Conservation (phyloP, 2,113 vertebrate species). For the Nibea albiflora region DNA sequence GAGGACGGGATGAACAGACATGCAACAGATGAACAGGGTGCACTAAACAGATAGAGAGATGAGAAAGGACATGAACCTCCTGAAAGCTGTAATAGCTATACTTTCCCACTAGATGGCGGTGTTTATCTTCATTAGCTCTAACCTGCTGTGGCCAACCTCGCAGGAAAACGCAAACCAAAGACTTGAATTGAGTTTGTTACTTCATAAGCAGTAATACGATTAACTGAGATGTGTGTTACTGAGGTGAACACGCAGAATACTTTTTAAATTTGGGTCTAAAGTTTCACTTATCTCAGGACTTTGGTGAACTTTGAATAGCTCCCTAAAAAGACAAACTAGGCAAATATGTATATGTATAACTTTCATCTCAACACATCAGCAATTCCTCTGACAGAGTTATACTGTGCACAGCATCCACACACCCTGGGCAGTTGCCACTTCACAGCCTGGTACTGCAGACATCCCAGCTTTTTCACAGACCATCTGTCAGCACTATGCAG, state of each 20-base stretch:
- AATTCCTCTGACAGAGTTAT: slow-evolving; percentile 3
- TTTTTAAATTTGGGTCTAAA: neutral
- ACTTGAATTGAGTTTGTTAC: neutral
- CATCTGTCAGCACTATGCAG: slow-evolving; percentile 68
- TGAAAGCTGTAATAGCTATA: rapidly evolving
- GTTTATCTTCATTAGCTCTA: neutral
- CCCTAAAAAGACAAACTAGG: neutral
- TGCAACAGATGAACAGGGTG: too few relatives aligned
- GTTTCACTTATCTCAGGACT: neutral
- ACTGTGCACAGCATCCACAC: slow-evolving; percentile 8
- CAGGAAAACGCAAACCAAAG: neutral
- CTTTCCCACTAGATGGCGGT: slow-evolving; percentile 50
- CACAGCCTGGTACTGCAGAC: slow-evolving; percentile 57
- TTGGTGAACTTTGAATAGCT: neutral
- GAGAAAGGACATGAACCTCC: neutral
- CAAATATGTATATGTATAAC: neutral
- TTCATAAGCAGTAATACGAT: neutral
- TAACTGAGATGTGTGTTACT: neutral
- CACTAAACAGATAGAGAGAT: too few relatives aligned
- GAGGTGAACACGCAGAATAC: neutral
- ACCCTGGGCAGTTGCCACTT: slow-evolving; percentile 42
- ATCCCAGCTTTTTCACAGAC: slow-evolving; percentile 53
- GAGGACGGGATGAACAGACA: too few relatives aligned
- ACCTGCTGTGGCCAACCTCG: neutral
- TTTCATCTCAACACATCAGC: slow-evolving; percentile 18